These are phyloP conservation scores for Tetramorium bicarinatum DNA, from an alignment of 2,888 invertebrate species.

Conservation along the genomic window DNA sequence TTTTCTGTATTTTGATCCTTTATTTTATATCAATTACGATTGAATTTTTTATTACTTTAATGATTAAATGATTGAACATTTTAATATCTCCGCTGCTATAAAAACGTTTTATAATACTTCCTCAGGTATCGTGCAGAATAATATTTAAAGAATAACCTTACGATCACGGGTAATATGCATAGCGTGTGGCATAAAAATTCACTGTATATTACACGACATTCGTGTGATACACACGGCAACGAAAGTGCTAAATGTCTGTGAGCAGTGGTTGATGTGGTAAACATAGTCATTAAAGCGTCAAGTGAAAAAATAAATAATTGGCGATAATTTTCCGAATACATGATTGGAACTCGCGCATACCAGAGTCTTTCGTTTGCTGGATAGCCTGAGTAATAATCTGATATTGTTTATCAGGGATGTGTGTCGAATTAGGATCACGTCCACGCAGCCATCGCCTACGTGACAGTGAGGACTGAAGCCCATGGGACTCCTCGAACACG, in stretches of 20 bases:
- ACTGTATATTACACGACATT: not conserved
- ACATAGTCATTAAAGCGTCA: not conserved
- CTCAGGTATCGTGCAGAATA: not conserved
- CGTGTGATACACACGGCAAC: not conserved
- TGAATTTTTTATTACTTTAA: not conserved
- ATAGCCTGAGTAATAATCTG: constrained; percentile 89
- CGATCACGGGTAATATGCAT: not conserved
- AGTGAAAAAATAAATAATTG: not conserved
- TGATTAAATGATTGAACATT: not conserved
- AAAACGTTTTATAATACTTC: not conserved
- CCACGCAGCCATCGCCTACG: constrained; percentile 93
- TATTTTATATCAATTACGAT: not conserved
- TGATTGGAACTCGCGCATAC: constrained; percentile 83
- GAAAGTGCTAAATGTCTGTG: not conserved
- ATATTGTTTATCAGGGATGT: constrained; percentile 91
- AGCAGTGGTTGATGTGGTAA: not conserved
- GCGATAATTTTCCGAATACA: not conserved
- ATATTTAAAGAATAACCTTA: not conserved
- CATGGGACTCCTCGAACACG: constrained; percentile 91
- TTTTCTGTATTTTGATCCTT: not conserved
- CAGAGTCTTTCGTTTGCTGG: constrained; percentile 89
- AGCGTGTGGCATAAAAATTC: not conserved
- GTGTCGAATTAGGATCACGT: constrained; percentile 92
- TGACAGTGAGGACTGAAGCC: constrained; percentile 93
- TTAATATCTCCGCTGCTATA: not conserved